Base-by-base conservation (phyloP, 2,888 invertebrate species). In the Drosophila prostipennis region DNA sequence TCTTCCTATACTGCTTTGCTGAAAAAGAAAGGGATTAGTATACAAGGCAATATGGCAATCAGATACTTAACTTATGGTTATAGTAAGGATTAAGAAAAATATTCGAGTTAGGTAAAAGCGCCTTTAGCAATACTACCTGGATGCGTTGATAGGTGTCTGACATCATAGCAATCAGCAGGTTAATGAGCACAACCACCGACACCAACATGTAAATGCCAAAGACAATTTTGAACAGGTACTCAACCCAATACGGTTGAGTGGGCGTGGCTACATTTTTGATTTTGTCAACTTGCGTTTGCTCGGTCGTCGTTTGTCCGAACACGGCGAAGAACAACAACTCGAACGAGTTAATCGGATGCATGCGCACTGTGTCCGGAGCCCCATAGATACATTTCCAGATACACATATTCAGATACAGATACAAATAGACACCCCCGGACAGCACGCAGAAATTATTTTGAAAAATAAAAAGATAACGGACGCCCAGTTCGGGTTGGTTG, bases 101-200 rank as follows among this genome's bases (percentile, higher is more conserved):
- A 77, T 65, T 72, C 69, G 54, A 53, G 48, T 56, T 53, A 67
- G 67, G 63, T 58, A 54, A 36, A 75, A 87, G 87, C 82, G 79
- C 79, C 45, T 58, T 86, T 84, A 84, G 81, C 87, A 89, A 90
- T 91, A 93, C 94, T 95, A 96, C 98, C 95, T 99, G 98, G 91
- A 99, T 99, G 92, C 98, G 94, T 93, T 99, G 99, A 93, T 99
- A 99, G 72, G 99, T 99, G 94, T 99, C 99, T 91, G 99, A 98
- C 99, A 99, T 99, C 99, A 99, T 99, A 94, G 99, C 99, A 94
- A 99, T 99, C 92, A 99, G 96, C 82, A 99, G 95, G 93, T 99
- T 99, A 93, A 99, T 99, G 89, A 99, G 95, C 89, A 99, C 99
- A 92, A 99, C 98, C 90, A 99, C 97, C 77, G 99, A 98, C 90